Evolutionary conservation across 2,113 vertebrate species (phyloP).

Genomic region (Bostrychus sinensis): DNA sequence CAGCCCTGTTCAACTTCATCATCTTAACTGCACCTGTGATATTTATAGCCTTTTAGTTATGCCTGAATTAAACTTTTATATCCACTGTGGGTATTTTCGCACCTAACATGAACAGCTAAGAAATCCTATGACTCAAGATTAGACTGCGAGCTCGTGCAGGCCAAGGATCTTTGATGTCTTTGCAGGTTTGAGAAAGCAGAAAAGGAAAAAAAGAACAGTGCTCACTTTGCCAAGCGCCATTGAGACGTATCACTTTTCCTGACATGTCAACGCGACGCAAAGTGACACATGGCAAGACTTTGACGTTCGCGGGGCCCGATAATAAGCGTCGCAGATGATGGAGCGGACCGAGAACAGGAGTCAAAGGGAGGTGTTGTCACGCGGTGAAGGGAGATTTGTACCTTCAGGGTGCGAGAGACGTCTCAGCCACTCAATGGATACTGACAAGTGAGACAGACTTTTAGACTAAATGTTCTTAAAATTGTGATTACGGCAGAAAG

Average conservation of each 20-base stretch:
- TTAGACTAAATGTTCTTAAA: background rate
- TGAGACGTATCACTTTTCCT: background rate
- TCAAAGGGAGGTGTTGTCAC: slow-evolving; percentile 9
- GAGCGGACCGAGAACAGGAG: slow-evolving; percentile 4
- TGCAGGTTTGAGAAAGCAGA: background rate
- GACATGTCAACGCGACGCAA: background rate
- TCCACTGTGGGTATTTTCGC: background rate
- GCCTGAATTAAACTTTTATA: background rate
- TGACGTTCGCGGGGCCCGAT: slow-evolving; percentile 17
- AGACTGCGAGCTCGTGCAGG: background rate
- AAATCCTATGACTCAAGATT: background rate
- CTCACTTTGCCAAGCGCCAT: slow-evolving; percentile 7
- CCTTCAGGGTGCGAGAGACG: background rate
- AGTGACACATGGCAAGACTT: background rate
- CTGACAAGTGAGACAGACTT: background rate
- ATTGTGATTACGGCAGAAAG: background rate
- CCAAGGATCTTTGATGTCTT: slow-evolving; percentile 3
- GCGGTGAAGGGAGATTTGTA: background rate
- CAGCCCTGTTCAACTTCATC: too few species aligned
- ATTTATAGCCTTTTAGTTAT: background rate
- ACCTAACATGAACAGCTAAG: background rate
- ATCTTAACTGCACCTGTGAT: background rate
- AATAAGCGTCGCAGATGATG: slow-evolving; percentile 15
- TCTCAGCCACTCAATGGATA: background rate
- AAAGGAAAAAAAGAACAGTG: background rate